These are phyloP conservation scores for Melieria picta DNA, from an alignment of 2,888 invertebrate genomes.

Conservation along the genomic window DNA sequence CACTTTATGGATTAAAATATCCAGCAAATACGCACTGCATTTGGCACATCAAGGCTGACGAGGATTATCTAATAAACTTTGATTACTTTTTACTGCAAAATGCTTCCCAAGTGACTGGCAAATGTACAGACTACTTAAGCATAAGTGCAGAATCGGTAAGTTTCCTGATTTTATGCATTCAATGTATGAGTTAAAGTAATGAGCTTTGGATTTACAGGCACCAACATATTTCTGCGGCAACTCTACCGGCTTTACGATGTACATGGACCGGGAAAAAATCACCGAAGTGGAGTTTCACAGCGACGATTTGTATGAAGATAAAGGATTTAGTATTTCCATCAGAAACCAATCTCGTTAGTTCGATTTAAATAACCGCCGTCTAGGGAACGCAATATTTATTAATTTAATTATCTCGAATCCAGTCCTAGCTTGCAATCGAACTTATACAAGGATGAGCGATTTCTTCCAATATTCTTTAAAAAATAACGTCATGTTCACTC, in stretches of 20 bases:
- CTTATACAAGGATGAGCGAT: constrained; percentile 75
- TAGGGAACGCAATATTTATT: too few relatives aligned
- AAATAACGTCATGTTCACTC: constrained; percentile 65
- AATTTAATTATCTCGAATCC: not conserved
- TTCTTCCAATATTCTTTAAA: too few relatives aligned
- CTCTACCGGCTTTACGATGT: constrained; percentile 37
- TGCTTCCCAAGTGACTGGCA: constrained; percentile 55
- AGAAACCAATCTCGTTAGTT: constrained; percentile 68
- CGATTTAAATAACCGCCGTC: too few relatives aligned
- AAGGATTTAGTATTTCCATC: constrained; percentile 60
- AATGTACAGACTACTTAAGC: constrained; percentile 56
- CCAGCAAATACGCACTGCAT: constrained; percentile 69
- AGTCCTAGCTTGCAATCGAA: constrained; percentile 61
- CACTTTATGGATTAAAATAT: constrained; percentile 59
- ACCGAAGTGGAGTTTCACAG: constrained; percentile 53
- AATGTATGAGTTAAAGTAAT: too few relatives aligned
- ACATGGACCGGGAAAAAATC: not conserved
- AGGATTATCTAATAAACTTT: constrained; percentile 67
- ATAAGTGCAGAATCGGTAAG: constrained; percentile 46
- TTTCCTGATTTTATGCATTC: not conserved
- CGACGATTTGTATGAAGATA: constrained; percentile 43
- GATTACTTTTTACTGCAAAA: constrained; percentile 69
- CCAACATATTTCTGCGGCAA: constrained; percentile 44
- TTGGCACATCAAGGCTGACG: constrained; percentile 67
- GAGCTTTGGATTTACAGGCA: constrained; percentile 1